A percentile compares a stretch with the other conserved stretches of the same genome.
Conservation (phyloP, 1,140 invertebrate species). For the Spodoptera frugiperda region DNA sequence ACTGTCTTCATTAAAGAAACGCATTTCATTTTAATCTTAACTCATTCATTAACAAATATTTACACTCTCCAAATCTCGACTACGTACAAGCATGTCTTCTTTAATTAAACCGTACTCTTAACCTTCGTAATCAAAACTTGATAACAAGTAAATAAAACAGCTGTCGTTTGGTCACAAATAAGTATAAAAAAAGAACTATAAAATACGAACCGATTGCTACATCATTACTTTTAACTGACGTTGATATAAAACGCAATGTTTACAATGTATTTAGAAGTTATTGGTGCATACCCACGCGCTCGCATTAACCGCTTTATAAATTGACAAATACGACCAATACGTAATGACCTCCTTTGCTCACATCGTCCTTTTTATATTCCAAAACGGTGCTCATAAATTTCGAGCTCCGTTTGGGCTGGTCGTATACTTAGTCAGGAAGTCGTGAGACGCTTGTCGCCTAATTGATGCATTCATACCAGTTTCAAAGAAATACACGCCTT, state of each 20-base stretch:
- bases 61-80: too few relatives aligned
- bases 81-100: too few relatives aligned
- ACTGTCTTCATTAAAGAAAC: too few relatives aligned
- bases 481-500: conserved; percentile 38
- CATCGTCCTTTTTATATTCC: conserved; percentile 5
- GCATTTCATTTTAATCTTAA: too few relatives aligned
- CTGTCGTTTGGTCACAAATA: too few relatives aligned
- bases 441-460: conserved; percentile 41
- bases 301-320: conserved; percentile 36
- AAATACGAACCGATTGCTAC: neutral
- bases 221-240: conserved; percentile 14
- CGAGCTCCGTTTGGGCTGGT: conserved; percentile 7
- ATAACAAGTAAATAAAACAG: neutral
- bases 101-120: too few relatives aligned
- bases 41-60: too few relatives aligned
- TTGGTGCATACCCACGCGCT: conserved; percentile 52
- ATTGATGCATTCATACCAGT: conserved; percentile 44
- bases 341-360: conserved; percentile 18
- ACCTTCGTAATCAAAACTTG: too few relatives aligned
- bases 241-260: conserved; percentile 45
- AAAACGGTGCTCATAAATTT: conserved; percentile 25
- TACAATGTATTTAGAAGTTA: conserved; percentile 43
- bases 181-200: neutral
- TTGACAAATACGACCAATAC: conserved; percentile 43
- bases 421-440: conserved; percentile 41